phyloP scores from a whole-genome alignment of 1,140 invertebrate genomes.

The Helicoverpa armigera region DNA sequence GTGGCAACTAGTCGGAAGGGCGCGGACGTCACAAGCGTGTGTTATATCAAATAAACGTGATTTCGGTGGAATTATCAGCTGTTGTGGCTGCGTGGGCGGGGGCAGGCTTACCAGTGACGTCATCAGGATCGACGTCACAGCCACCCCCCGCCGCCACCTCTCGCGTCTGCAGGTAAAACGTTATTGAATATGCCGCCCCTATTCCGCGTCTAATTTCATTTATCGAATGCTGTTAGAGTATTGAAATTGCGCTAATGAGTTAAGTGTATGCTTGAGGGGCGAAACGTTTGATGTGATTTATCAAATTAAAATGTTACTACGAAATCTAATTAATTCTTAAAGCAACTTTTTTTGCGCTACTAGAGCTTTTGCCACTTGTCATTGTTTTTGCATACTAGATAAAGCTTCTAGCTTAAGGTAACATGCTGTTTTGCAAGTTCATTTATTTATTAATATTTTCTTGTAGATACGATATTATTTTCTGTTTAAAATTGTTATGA shows the following conservation, averaged over 20 bases:
- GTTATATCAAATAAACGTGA: constrained; percentile 35
- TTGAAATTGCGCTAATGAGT: constrained; percentile 7
- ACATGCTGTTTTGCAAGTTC: no score
- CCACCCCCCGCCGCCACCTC: constrained; percentile 50
- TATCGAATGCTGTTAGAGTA: constrained; percentile 28
- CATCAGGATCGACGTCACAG: constrained; percentile 61
- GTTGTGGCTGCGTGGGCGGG: constrained; percentile 57
- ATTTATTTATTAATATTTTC: no score
- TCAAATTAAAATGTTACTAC: neutral
- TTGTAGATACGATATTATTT: no score
- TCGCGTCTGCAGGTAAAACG: constrained; percentile 42
- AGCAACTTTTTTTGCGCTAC: no score
- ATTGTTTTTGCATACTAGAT: no score
- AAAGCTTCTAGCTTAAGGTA: no score
- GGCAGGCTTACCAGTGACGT: constrained; percentile 65
- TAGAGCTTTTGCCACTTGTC: no score
- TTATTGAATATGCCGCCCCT: constrained; percentile 29
- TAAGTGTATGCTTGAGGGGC: neutral
- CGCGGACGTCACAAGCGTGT: constrained; percentile 18
- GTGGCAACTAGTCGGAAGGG: constrained; percentile 5
- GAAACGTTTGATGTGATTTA: neutral
- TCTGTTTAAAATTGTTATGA: no score
- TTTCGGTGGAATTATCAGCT: constrained; percentile 62
- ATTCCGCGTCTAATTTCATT: constrained; percentile 40
- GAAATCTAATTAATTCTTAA: no score